A percentile compares a stretch with the other conserved stretches of the same genome.
phyloP scores from a whole-genome alignment of 2,113 vertebrate species.

The Sceloporus tristichus region DNA sequence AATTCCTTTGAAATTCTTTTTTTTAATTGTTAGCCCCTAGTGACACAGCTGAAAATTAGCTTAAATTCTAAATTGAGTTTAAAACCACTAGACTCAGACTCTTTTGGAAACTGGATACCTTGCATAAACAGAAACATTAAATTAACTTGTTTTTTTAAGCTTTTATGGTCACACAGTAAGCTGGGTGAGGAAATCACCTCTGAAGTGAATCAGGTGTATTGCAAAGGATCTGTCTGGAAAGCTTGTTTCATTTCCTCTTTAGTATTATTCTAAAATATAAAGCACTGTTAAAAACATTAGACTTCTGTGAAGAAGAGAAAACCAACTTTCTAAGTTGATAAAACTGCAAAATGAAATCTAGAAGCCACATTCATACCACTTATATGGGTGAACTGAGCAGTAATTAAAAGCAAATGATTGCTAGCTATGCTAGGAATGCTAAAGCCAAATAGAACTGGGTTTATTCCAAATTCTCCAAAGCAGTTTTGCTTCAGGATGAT shows the following conservation, averaged over 20 bases:
- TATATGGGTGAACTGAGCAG: slow-evolving; percentile 71
- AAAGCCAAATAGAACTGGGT: slow-evolving; percentile 73
- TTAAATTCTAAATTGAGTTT: slow-evolving; percentile 83
- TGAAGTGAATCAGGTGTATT: slow-evolving; percentile 78
- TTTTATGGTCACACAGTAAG: slow-evolving; percentile 69
- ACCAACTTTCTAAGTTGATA: slow-evolving; percentile 51
- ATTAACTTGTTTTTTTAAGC: slow-evolving; percentile 79
- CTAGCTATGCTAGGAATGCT: slow-evolving; percentile 66
- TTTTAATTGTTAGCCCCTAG: slow-evolving; percentile 77
- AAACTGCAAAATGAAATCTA: slow-evolving; percentile 46
- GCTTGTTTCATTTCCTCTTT: slow-evolving; percentile 70
- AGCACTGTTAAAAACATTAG: slow-evolving; percentile 55
- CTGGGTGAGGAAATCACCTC: slow-evolving; percentile 69
- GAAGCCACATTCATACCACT: slow-evolving; percentile 66
- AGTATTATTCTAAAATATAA: slow-evolving; percentile 65
- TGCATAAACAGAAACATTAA: slow-evolving; percentile 81
- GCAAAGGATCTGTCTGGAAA: slow-evolving; percentile 68
- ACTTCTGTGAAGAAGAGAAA: slow-evolving; percentile 54
- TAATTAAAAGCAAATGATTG: slow-evolving; percentile 80
- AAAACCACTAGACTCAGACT: slow-evolving; percentile 75
- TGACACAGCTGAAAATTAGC: slow-evolving; percentile 82
- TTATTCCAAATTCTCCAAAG: slow-evolving; percentile 68
- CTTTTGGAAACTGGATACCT: slow-evolving; percentile 79
- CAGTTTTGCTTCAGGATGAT: slow-evolving; percentile 62
- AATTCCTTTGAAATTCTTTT: slow-evolving; percentile 76